Percentiles rank a stretch among this genome's conserved stretches.
Conservation (phyloP, 2,113 vertebrate species). For the Arizona elegans region DNA sequence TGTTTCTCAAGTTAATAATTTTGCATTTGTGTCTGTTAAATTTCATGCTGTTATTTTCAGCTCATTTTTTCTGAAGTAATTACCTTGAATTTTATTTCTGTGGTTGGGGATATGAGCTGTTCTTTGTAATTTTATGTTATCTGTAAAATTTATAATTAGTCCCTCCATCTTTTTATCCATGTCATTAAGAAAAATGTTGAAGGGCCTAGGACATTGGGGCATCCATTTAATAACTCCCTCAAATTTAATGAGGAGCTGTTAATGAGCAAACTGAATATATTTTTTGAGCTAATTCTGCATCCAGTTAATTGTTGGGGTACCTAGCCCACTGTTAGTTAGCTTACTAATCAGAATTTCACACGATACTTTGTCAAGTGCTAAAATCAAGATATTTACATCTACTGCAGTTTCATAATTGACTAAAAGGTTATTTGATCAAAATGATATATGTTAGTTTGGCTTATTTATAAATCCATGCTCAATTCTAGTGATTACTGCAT, state of each 20-base stretch:
- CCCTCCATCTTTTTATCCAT: background rate
- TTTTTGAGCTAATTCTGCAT: background rate
- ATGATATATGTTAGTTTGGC: background rate
- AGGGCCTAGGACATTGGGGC: background rate
- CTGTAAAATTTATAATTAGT: background rate
- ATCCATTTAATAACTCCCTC: background rate
- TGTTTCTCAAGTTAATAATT: background rate
- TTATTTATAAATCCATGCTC: background rate
- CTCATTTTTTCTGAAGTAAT: background rate
- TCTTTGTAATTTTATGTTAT: background rate
- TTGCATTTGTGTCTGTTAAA: background rate
- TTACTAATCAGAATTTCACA: background rate
- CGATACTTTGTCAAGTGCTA: background rate
- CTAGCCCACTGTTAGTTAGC: background rate
- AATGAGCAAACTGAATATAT: background rate
- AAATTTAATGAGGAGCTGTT: background rate
- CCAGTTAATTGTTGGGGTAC: background rate
- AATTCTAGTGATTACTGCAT: background rate
- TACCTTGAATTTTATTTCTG: background rate
- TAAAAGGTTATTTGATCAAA: background rate
- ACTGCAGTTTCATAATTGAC: background rate
- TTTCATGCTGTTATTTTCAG: background rate
- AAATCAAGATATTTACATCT: background rate
- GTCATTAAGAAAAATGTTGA: background rate
- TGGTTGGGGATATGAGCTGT: background rate